Base-by-base conservation (phyloP, 2,113 vertebrate genomes). In the Psophia crepitans region DNA sequence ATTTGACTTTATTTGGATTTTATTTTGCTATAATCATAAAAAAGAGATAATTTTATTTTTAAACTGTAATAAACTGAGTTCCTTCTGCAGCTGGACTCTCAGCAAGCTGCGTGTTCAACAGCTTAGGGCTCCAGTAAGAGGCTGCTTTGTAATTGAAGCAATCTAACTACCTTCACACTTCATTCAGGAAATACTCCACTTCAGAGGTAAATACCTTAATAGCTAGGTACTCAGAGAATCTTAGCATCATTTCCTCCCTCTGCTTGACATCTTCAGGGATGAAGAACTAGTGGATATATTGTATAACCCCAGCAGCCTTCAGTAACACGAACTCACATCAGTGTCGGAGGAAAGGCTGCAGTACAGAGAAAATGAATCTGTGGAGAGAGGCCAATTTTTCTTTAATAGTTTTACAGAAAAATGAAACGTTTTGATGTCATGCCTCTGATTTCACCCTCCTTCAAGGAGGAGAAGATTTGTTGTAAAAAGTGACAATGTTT, bases 131-230 rank as follows among this genome's bases (percentile, higher is more conserved):
- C 21, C 37, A 16, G 73, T 93, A 8, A 96, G 94, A 92, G 90
- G 37, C 82, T 33, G 90, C 87, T 96, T 95, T 96, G 91, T 95
- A 3, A 51, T n/a, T 37, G 87, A 15, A 68, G 90, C 48, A 61
- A 80, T 46, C 41, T 46, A 35, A 39, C 10, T 24, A 8, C 53
- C 63, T 84, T 93, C 84, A 63, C 89, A 90, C 95, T 71, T 96
- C 87, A 54, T 82, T 44, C 91, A 87, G 95, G 97, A 97, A 97
- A 97, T 63, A 54, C 76, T 71, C 83, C 75, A 61, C 92, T 97
- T 89, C 26, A 39, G 83, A 77, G 85, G 87, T 69, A 93, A 92
- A 95, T 26, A n/a, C 70, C 69, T 93, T 65, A 30, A 70, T 69
- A 70, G 43, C 32, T 8, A 33, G 56, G 78, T 46, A 41, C 89